Percentiles rank a stretch among this genome's conserved stretches.
phyloP scores from a whole-genome alignment of 2,888 invertebrate genomes.

The Augiades crinisus region DNA sequence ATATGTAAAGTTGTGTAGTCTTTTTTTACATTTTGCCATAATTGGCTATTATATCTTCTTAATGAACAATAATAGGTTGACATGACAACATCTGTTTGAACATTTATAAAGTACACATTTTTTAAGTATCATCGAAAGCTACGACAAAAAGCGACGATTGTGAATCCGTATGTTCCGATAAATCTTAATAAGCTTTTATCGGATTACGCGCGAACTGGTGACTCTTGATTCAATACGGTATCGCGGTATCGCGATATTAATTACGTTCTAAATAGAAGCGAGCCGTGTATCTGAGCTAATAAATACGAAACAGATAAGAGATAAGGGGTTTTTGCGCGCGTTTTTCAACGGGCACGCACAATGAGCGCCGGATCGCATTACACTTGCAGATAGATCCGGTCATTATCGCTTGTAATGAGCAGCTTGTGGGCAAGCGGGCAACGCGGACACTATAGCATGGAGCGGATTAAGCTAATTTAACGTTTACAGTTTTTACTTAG shows the following conservation, averaged over 20 bases:
- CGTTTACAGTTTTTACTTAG: too few species aligned
- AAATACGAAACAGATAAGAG: constrained; percentile 32
- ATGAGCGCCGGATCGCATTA: constrained; percentile 43
- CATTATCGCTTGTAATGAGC: constrained; percentile 60
- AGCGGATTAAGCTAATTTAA: constrained; percentile 20
- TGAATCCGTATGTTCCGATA: constrained; percentile 9
- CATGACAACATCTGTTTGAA: constrained; percentile 17
- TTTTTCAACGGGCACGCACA: constrained; percentile 32
- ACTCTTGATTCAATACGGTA: constrained; percentile 12
- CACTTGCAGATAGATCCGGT: constrained; percentile 56
- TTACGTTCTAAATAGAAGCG: constrained; percentile 24
- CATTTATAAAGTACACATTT: constrained; percentile 18
- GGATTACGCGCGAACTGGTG: constrained; percentile 14
- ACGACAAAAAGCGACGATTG: constrained; percentile 4
- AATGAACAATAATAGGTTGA: constrained; percentile 23
- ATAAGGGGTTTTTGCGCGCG: constrained; percentile 31
- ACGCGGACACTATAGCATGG: too few species aligned
- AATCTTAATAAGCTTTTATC: constrained; percentile 7
- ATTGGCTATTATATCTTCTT: constrained; percentile 24
- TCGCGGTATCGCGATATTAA: constrained; percentile 27
- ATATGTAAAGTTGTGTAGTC: constrained; percentile 16
- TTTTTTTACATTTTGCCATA: constrained; percentile 24
- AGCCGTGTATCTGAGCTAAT: constrained; percentile 31
- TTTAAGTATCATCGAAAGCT: neutral
- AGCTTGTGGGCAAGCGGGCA: constrained; percentile 37